These are phyloP conservation scores for Drosophila tani DNA, from an alignment of 1,140 invertebrate genomes.

Conservation along the genomic window DNA sequence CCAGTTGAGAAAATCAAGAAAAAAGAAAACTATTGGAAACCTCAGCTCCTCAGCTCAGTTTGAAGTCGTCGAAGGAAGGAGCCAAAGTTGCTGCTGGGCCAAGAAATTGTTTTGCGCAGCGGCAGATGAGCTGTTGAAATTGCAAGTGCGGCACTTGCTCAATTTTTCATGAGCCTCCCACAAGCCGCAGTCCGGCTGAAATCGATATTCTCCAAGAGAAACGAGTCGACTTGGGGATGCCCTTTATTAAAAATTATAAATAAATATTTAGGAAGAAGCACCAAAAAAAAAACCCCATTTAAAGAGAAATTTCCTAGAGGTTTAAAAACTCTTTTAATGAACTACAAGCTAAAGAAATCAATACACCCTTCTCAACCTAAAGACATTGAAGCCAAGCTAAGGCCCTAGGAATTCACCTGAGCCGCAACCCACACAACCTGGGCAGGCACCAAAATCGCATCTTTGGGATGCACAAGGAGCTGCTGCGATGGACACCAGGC, in stretches of 20 bases:
- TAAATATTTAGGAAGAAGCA: neutral
- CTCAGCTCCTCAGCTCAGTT: neutral
- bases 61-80: constrained; percentile 1
- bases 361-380: neutral
- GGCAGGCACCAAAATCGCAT: constrained; percentile 30
- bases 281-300: too few species aligned
- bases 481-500: constrained; percentile 7
- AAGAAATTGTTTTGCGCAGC: constrained; percentile 71
- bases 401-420: constrained; percentile 25
- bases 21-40: constrained; percentile 18
- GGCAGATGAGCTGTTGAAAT: constrained; percentile 81
- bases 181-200: constrained; percentile 38
- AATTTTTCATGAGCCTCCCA: constrained; percentile 83
- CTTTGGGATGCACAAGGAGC: constrained; percentile 36
- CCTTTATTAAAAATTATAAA: neutral
- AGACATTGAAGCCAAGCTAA: constrained; percentile 14
- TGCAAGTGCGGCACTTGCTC: constrained; percentile 82
- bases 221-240: constrained; percentile 11
- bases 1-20: constrained; percentile 22
- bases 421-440: constrained; percentile 62
- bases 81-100: constrained; percentile 47
- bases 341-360: too few species aligned
- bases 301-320: neutral
- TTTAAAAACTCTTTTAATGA: neutral
- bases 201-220: neutral